Evolutionary conservation across 1,140 invertebrate species (phyloP).

Genomic region (Zeugodacus cucurbitae): DNA sequence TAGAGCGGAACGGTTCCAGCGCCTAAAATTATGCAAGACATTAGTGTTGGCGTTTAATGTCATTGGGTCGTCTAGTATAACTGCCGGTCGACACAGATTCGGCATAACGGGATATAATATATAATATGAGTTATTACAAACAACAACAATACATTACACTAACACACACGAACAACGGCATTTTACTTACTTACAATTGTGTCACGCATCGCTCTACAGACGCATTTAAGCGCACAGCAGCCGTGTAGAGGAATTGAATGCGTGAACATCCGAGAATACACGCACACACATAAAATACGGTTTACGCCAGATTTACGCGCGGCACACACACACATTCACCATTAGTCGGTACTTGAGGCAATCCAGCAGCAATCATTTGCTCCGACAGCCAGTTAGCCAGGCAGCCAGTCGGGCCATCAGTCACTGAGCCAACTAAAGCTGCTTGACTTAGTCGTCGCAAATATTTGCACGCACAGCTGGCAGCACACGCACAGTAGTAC

Average conservation of each 20-base stretch:
- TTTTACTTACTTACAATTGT: neutral
- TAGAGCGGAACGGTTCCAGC: neutral
- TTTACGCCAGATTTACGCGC: neutral
- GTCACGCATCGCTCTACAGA: neutral
- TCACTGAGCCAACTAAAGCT: neutral
- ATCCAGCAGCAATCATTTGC: neutral
- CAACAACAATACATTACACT: neutral
- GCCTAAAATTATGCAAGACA: conserved; percentile 28
- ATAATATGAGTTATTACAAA: neutral
- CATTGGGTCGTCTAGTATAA: neutral
- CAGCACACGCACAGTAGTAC: neutral
- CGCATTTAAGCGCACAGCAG: neutral
- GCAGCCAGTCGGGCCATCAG: neutral
- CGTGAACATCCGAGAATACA: neutral
- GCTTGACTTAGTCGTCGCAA: neutral
- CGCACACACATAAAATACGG: neutral
- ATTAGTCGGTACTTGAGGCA: neutral
- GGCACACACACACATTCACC: neutral
- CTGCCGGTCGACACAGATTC: neutral
- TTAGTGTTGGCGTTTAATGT: neutral
- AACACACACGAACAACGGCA: neutral
- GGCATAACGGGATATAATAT: neutral
- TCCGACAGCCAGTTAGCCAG: neutral
- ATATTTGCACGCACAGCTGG: neutral
- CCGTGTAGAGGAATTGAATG: neutral